Base-by-base conservation (phyloP, 2,113 vertebrate species). In the Hemicordylus capensis region DNA sequence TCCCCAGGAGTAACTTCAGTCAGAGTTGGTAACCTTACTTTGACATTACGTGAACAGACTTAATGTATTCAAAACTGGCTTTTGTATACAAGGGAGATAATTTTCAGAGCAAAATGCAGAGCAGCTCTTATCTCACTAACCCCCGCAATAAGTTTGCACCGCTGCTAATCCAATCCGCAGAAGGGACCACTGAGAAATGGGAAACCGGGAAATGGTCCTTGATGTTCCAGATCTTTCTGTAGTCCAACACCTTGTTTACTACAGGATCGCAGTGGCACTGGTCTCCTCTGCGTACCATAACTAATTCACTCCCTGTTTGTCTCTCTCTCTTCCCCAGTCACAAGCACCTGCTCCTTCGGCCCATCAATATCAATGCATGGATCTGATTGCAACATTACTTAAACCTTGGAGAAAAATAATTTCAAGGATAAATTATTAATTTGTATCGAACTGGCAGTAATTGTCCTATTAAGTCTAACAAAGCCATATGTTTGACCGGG, bases 341-440 rank as follows among this genome's bases (percentile, higher is more conserved):
- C 9, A 2, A 59, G 76, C 54, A 7, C 58, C 11, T 28, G 42
- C 54, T 61, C 76, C 54, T 73, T 56, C 6, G 12, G 54, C 76
- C 75, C 84, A 85, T 85, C 84, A 80, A 80, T 85, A 85, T 72
- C 76, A 80, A 63, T 63, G 76, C 76, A 31, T 61, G 19, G 76
- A 85, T 80, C 69, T 48, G 84, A 63, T 85, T 72, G 76, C 84
- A 63, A 79, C 84, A 85, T 85, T 85, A 80, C 84, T 85, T 85
- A 85, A 85, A 80, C 84, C 84, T 85, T 79, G 84, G 84, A 85
- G 84, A 80, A 85, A 85, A 85, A 80, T 85, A 80, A 85, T 85
- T 85, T 85, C 84, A 85, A 73, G 84, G 76, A 85, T 85, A 85
- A 85, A 85, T 85, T 85, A 85, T 85, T 85, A 85, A 85, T 85